phyloP scores from a whole-genome alignment of 2,797 vertebrate species.

The Florisuga fusca region DNA sequence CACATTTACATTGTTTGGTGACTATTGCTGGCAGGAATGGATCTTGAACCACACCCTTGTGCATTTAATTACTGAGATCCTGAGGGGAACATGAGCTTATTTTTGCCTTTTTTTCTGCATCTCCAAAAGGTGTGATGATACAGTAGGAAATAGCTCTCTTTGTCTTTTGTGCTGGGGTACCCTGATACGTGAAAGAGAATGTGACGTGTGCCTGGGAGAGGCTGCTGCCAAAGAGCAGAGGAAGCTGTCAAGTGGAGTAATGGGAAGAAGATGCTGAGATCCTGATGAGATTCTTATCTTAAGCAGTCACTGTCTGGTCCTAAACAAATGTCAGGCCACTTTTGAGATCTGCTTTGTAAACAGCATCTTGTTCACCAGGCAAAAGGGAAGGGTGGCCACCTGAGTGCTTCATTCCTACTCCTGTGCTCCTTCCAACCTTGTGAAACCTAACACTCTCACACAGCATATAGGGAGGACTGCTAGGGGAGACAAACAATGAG shows the following conservation, averaged over 20 bases:
- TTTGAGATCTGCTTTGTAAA: neutral
- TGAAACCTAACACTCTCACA: neutral
- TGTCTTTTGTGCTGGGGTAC: neutral
- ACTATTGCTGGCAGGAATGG: neutral
- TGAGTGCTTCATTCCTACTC: neutral
- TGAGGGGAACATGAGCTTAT: neutral
- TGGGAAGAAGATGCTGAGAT: neutral
- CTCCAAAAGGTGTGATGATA: neutral
- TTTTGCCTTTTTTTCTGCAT: neutral
- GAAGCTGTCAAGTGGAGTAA: neutral
- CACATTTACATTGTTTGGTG: accelerated
- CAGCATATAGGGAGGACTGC: accelerated
- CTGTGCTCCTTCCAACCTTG: neutral
- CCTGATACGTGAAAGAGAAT: neutral
- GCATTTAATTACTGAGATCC: neutral
- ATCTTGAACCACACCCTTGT: neutral
- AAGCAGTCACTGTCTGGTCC: neutral
- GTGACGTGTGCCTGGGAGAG: neutral
- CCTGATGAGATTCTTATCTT: neutral
- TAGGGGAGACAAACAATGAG: neutral
- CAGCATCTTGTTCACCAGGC: neutral
- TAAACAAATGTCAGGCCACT: neutral
- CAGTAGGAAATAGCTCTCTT: neutral
- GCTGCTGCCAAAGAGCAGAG: neutral
- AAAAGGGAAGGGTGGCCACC: accelerated